Evolutionary conservation across 2,888 invertebrate genomes (phyloP), one percentile per base, ranked within the genome.

Genomic region (Euphydryas editha): DNA sequence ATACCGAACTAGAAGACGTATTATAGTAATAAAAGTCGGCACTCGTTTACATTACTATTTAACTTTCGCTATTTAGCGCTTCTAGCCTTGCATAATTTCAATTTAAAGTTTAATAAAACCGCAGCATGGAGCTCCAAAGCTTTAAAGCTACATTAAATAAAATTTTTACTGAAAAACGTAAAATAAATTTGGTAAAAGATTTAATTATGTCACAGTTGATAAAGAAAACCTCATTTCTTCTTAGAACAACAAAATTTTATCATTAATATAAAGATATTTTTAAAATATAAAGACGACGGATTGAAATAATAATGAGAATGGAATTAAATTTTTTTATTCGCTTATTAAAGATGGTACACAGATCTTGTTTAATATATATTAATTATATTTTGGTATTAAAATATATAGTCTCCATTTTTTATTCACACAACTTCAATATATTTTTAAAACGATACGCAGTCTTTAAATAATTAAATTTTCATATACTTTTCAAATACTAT

Each of bases 31-130:
- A 65, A 68, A 61, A 65, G 65, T 65, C 68, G 47, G 55, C 55
- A 55, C 46, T 59, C 49, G 61, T 62, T 65, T 55, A 58, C 55
- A 62, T 65, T 58, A 65, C 47, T 61, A 59, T 65, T 68, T 65
- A 68, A 68, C 68, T 68, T 68, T 69, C 59, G 66, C 62, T 63
- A 66, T 69, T 69, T 68, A 62, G 64, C 59, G 62, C 68, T 65
- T 63, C 49, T 58, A 62, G 62, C 51, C 65, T 47, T 49, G 65
- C 62, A 72, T 67, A 69, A 72, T 67, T 72, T 72, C 65, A 71
- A 72, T 72, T 69, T 69, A 69, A 65, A 72, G 61, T 69, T 67
- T 69, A 54, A 59, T 65, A 65, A 67, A 65, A 71, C 67, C 59
- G 60, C 62, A 62, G 49, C 47, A 60, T 42, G 37, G 21, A 62